Conservation (phyloP, 2,797 vertebrate species). For the Gorsachius magnificus region DNA sequence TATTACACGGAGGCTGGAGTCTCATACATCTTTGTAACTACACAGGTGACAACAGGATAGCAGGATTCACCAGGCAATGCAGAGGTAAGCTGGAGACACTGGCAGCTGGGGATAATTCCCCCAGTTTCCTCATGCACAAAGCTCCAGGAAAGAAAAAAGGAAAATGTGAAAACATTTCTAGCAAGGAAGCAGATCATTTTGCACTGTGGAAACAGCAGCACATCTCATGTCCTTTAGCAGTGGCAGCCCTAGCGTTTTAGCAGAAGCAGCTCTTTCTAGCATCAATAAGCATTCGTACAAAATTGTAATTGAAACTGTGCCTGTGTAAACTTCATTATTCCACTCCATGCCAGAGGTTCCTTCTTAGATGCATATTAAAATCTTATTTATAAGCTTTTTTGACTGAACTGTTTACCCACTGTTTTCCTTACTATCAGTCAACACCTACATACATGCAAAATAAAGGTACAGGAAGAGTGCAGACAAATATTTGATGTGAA, state of each 20-base stretch:
- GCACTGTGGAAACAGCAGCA: neutral
- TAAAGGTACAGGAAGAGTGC: constrained; percentile 1
- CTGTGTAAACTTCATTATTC: constrained; percentile 13
- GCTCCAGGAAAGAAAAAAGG: neutral
- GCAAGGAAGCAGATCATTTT: neutral
- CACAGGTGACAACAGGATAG: constrained; percentile 50
- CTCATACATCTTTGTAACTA: constrained; percentile 63
- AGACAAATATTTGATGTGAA: constrained; percentile 50
- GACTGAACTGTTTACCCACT: constrained; percentile 15
- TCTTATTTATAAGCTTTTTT: constrained; percentile 24
- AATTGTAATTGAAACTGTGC: neutral
- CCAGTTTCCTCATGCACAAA: neutral
- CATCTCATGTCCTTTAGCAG: neutral
- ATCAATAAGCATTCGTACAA: neutral
- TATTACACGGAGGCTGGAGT: constrained; percentile 4
- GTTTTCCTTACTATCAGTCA: constrained; percentile 36
- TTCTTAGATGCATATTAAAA: constrained; percentile 14
- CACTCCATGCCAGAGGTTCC: neutral
- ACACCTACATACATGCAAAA: constrained; percentile 4
- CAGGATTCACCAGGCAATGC: neutral
- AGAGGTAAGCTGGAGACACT: neutral
- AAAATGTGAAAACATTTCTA: neutral
- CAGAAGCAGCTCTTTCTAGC: neutral
- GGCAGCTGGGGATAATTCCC: neutral
- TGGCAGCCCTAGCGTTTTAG: neutral